Percentiles rank a stretch among this genome's conserved stretches.
These are phyloP conservation scores for Thalassaphorura encarpata DNA, from an alignment of 1,140 invertebrate genomes.

Conservation along the genomic window DNA sequence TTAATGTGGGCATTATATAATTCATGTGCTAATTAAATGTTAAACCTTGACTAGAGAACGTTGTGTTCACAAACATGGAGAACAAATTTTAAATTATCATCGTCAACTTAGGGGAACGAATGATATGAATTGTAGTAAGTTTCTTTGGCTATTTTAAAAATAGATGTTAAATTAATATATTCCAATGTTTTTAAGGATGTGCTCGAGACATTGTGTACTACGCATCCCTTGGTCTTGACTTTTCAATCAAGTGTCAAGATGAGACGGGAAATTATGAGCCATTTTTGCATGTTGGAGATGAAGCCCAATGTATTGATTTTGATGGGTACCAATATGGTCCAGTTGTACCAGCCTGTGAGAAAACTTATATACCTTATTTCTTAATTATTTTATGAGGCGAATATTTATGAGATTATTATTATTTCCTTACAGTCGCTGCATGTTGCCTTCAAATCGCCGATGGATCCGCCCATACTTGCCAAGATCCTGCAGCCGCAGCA, in stretches of 20 bases:
- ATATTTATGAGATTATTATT: too few relatives aligned
- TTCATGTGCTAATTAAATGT: background rate
- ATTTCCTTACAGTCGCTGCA: too few relatives aligned
- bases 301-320: slow-evolving; percentile 11
- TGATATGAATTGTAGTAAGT: slow-evolving; percentile 11
- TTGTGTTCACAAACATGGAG: too few relatives aligned
- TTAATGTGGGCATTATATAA: background rate
- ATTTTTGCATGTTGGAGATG: background rate
- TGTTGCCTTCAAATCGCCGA: too few relatives aligned
- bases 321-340: slow-evolving; percentile 16
- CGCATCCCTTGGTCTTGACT: background rate
- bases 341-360: background rate
- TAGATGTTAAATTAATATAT: background rate
- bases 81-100: too few relatives aligned
- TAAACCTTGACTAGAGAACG: background rate
- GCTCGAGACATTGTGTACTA: slow-evolving; percentile 4
- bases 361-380: too few relatives aligned
- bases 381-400: too few relatives aligned
- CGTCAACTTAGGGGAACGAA: too few relatives aligned
- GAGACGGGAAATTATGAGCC: background rate
- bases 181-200: slow-evolving; percentile 3
- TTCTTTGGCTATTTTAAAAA: background rate
- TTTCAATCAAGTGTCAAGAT: background rate
- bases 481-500: too few relatives aligned
- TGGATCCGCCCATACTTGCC: too few relatives aligned